Evolutionary conservation across 2,888 invertebrate genomes (phyloP).

Genomic region (Drosophila ezoana): DNA sequence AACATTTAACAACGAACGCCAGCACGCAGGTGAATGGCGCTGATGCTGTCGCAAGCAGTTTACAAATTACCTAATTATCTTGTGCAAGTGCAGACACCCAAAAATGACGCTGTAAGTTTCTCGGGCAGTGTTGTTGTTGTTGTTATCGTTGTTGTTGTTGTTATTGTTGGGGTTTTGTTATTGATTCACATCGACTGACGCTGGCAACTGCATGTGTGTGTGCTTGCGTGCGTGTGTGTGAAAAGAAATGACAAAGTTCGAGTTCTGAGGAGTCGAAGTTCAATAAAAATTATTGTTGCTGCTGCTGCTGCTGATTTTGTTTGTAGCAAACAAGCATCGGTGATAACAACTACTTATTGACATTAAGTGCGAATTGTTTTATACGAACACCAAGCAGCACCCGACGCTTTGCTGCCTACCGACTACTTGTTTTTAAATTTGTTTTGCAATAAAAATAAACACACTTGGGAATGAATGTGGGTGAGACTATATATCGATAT

Average conservation of each 20-base stretch:
- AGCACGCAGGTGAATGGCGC: constrained; percentile 42
- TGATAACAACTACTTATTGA: constrained; percentile 43
- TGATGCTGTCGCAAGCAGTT: constrained; percentile 56
- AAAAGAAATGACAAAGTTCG: constrained; percentile 64
- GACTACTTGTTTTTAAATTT: constrained; percentile 37
- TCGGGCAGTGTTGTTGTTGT: constrained; percentile 20
- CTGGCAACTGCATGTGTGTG: constrained; percentile 19
- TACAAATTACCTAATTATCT: constrained; percentile 76
- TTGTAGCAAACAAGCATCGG: constrained; percentile 2
- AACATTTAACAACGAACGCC: constrained; percentile 7
- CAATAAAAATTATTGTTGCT: constrained; percentile 28
- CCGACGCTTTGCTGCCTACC: constrained; percentile 15
- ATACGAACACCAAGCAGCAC: constrained; percentile 8
- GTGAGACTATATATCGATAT: constrained; percentile 37
- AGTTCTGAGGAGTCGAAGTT: constrained; percentile 60
- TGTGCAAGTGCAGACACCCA: constrained; percentile 61
- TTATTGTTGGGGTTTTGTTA: constrained; percentile 19
- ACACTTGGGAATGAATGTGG: constrained; percentile 33
- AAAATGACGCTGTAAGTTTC: constrained; percentile 41
- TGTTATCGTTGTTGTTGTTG: constrained; percentile 17
- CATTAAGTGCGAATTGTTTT: constrained; percentile 10
- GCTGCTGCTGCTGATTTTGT: background rate
- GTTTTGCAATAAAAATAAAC: constrained; percentile 63
- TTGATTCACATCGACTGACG: constrained; percentile 46
- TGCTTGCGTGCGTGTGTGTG: background rate